A percentile compares a stretch with the other conserved stretches of the same genome.
Evolutionary conservation across 2,888 invertebrate genomes (phyloP).

Genomic region (Chymomyza fuscimana): DNA sequence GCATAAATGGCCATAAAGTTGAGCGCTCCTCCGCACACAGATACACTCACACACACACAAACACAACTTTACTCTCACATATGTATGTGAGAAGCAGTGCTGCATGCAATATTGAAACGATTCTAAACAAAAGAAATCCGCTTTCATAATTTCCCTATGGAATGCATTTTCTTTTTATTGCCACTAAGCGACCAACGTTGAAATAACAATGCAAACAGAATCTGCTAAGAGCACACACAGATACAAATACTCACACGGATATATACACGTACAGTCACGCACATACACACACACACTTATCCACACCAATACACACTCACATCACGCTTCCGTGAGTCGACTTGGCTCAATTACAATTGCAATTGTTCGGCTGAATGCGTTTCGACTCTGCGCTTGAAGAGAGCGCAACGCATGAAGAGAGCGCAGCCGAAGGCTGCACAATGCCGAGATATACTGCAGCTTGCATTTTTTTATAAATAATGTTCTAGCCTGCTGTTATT

Average conservation of each 20-base stretch:
- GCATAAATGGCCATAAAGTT: slow-evolving; percentile 61
- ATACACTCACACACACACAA: slow-evolving; percentile 8
- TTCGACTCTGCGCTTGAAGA: slow-evolving; percentile 38
- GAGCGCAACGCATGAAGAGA: not conserved
- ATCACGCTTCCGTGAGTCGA: slow-evolving; percentile 35
- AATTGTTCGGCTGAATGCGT: slow-evolving; percentile 75
- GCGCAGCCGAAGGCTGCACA: not conserved
- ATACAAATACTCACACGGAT: slow-evolving; percentile 23
- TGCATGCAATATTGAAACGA: slow-evolving; percentile 72
- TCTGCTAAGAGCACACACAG: slow-evolving; percentile 8
- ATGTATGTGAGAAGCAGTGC: slow-evolving; percentile 15
- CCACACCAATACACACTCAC: slow-evolving; percentile 32
- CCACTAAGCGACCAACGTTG: slow-evolving; percentile 72
- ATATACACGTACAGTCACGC: slow-evolving; percentile 13
- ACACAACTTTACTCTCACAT: slow-evolving; percentile 25
- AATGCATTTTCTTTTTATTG: slow-evolving; percentile 75
- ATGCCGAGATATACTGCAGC: not conserved
- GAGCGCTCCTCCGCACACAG: slow-evolving; percentile 30
- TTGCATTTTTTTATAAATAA: slow-evolving; percentile 13
- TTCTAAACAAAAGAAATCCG: slow-evolving; percentile 75
- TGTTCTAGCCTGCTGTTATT: not conserved
- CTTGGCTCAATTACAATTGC: slow-evolving; percentile 74
- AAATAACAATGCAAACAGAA: slow-evolving; percentile 70
- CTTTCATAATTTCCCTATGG: slow-evolving; percentile 74
- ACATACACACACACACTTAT: slow-evolving; percentile 20